Conservation (phyloP, 2,888 invertebrate genomes). For the Nemapogon koenigi region DNA sequence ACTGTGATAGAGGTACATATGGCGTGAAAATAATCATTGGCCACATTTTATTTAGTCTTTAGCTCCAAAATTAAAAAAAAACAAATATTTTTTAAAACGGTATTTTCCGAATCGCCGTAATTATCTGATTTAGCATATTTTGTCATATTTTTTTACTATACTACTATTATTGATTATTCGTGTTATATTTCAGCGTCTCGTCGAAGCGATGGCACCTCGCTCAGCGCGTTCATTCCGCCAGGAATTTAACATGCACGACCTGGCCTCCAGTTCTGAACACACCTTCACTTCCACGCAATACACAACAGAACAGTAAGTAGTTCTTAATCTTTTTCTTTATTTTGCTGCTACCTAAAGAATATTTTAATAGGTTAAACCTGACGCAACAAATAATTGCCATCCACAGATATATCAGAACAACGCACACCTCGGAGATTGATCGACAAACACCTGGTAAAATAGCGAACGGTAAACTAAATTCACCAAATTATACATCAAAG, state of each 20-base stretch:
- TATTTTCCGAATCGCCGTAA: too few species aligned
- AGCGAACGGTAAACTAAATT: conserved; percentile 53
- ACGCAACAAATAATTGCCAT: neutral
- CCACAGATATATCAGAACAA: conserved; percentile 64
- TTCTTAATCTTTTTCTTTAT: neutral
- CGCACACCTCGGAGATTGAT: conserved; percentile 60
- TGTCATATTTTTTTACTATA: too few species aligned
- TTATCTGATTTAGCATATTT: too few species aligned
- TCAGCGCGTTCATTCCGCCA: conserved; percentile 81
- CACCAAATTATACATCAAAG: conserved; percentile 58
- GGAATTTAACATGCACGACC: conserved; percentile 78
- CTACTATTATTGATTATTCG: neutral
- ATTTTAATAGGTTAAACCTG: neutral
- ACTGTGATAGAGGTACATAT: too few species aligned
- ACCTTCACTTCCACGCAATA: conserved; percentile 71
- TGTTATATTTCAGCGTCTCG: conserved; percentile 64
- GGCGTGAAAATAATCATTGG: too few species aligned
- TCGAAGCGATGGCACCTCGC: conserved; percentile 73
- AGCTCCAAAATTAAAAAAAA: too few species aligned
- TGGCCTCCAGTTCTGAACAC: conserved; percentile 70
- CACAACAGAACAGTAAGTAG: conserved; percentile 68
- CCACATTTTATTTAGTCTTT: too few species aligned
- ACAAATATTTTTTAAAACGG: too few species aligned
- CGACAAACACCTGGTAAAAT: conserved; percentile 49
- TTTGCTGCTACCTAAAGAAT: neutral